Base-by-base conservation (phyloP, 2,888 invertebrate genomes). In the Automeris io region DNA sequence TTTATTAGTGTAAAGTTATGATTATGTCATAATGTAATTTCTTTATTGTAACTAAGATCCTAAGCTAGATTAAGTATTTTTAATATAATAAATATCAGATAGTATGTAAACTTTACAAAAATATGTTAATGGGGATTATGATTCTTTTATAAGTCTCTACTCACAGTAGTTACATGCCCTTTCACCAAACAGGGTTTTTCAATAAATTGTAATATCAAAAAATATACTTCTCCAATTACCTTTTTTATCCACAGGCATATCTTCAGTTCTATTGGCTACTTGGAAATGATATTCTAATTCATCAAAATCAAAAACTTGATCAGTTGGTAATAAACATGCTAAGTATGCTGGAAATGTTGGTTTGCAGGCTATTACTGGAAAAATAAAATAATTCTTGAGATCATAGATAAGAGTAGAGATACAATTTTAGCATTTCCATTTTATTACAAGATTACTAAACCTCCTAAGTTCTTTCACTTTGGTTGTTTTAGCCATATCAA, bases 301-400 rank as follows among this genome's bases (percentile, higher is more conserved):
- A 65, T 96, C 96, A 61, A 95, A 93, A 64, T 97, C 97, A 72
- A 97, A 95, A 23, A 98, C 94, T 87, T 98, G 97, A 82, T 98
- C 98, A 52, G 95, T 95, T 0, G 97, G 97, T 57, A 97, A 79
- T 18, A 98, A 85, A 2, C 97, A 96, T 43, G 93, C 91, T 26
- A 96, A 72, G 67, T 97, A 97, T 1, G 96, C 91, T 4, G 95
- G 94, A 67, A 92, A 92, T 47, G 91, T 89, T 0, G 95, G 92
- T 64, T 95, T 95, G 61, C 94, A 93, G 2, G 95, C 94, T 62
- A 98, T 97, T 55, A 98, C 95, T 95, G 83, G 36, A 78, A 77
- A 43, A 32, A 39, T 42, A 41, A 12, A 29, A 16, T 9, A n/a
- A 16, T 7, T 3, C 2, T 13, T 26, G 13, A 26, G 12, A n/a